These are phyloP conservation scores for Saccostrea glomerata DNA, from an alignment of 1,140 invertebrate genomes.

Conservation along the genomic window DNA sequence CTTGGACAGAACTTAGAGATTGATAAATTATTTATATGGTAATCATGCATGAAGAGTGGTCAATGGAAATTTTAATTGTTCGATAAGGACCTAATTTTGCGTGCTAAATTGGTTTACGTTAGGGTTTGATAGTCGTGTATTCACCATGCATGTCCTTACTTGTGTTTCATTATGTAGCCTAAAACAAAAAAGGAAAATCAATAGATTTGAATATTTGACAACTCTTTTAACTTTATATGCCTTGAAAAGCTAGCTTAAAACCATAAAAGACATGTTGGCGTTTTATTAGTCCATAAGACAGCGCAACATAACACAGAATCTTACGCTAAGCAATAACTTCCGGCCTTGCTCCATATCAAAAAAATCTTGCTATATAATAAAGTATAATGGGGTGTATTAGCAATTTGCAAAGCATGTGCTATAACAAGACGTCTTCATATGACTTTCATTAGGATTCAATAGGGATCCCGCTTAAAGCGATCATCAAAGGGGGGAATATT, in stretches of 20 bases:
- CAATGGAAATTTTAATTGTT: not conserved
- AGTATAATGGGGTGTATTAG: not conserved
- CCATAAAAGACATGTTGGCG: not conserved
- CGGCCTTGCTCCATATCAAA: not conserved
- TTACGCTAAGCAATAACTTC: not conserved
- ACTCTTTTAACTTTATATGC: not conserved
- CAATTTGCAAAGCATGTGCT: not conserved
- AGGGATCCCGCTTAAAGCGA: not conserved
- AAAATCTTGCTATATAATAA: not conserved
- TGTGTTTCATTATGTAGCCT: too few species aligned
- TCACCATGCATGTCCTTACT: too few species aligned
- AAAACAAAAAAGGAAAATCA: not conserved
- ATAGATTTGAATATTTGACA: not conserved
- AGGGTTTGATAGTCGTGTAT: too few species aligned
- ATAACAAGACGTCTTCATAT: not conserved
- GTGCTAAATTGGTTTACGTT: too few species aligned
- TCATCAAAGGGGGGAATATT: conserved; percentile 14
- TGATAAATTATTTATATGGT: not conserved
- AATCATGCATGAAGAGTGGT: not conserved
- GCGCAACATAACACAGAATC: not conserved
- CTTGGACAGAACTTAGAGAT: not conserved
- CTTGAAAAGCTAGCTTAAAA: not conserved
- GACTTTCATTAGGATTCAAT: conserved; percentile 17
- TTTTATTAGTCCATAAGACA: not conserved
- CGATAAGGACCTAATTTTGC: too few species aligned